Conservation (phyloP, 2,888 invertebrate genomes). For the Adineta ricciae region DNA sequence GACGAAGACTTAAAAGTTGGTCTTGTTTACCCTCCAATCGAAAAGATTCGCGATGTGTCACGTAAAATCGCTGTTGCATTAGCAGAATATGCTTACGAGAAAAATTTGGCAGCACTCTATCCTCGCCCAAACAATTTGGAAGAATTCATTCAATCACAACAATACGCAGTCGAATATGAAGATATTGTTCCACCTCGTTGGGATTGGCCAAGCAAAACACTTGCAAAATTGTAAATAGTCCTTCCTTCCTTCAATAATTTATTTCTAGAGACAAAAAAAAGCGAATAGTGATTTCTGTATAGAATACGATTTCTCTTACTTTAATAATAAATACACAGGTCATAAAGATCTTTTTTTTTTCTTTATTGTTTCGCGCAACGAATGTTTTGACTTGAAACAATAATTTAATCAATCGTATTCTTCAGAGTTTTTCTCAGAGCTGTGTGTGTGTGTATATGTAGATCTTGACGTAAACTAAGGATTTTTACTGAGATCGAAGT, state of each 20-base stretch:
- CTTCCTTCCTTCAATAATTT: not conserved
- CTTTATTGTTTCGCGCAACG: too few relatives aligned
- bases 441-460: too few relatives aligned
- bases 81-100: slow-evolving; percentile 67
- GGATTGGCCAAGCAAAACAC: not conserved
- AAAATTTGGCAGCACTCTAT: slow-evolving; percentile 51
- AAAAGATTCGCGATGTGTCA: slow-evolving; percentile 72
- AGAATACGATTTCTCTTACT: too few relatives aligned
- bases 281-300: too few relatives aligned
- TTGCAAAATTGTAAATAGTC: not conserved
- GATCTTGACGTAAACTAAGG: too few relatives aligned
- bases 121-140: slow-evolving; percentile 55
- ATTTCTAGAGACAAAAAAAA: too few relatives aligned
- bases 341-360: too few relatives aligned
- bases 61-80: slow-evolving; percentile 71
- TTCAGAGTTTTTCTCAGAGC: too few relatives aligned
- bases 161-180: not conserved
- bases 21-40: slow-evolving; percentile 79
- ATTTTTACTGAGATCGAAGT: not conserved
- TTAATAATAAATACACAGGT: too few relatives aligned
- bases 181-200: not conserved
- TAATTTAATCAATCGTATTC: too few relatives aligned
- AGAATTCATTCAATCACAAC: slow-evolving; percentile 46
- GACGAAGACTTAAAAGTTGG: slow-evolving; percentile 70
- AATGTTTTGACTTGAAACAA: too few relatives aligned